Percentiles rank a stretch among this genome's conserved stretches.
These are phyloP conservation scores for Tenthredo scrophulariae DNA, from an alignment of 2,888 invertebrate genomes.

Conservation along the genomic window DNA sequence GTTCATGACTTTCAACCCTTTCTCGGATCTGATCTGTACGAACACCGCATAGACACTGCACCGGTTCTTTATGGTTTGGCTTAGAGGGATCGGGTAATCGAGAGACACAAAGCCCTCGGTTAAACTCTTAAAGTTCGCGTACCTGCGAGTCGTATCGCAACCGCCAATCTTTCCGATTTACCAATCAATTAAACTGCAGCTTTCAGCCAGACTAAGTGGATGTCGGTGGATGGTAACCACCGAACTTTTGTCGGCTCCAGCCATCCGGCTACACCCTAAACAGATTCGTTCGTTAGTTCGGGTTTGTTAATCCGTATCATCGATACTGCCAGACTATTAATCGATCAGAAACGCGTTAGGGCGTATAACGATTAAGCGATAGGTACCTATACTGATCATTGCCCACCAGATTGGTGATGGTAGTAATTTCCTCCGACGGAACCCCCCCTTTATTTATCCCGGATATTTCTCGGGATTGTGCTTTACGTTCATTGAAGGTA, in stretches of 20 bases:
- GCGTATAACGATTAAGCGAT: constrained; percentile 19
- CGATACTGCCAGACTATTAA: constrained; percentile 24
- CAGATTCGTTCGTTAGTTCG: not conserved
- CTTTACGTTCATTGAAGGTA: too few relatives aligned
- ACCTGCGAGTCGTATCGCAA: constrained; percentile 48
- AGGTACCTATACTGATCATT: constrained; percentile 4
- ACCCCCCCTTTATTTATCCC: too few relatives aligned
- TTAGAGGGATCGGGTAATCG: not conserved
- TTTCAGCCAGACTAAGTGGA: constrained; percentile 74
- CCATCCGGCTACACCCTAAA: not conserved
- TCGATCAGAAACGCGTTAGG: constrained; percentile 32
- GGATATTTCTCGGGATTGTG: too few relatives aligned
- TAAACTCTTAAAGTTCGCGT: constrained; percentile 30
- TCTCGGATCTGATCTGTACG: too few relatives aligned
- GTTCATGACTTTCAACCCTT: not conserved
- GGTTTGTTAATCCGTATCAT: constrained; percentile 43
- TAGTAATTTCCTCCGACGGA: not conserved
- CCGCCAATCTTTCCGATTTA: constrained; percentile 70
- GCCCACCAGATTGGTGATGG: not conserved
- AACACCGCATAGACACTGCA: too few relatives aligned
- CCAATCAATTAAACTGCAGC: constrained; percentile 73
- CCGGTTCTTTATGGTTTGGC: constrained; percentile 2
- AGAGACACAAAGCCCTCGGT: not conserved
- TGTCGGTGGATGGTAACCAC: constrained; percentile 59
- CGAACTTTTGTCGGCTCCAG: constrained; percentile 18